A percentile compares a stretch with the other conserved stretches of the same genome.
These are phyloP conservation scores for Digitonthophagus gazella DNA, from an alignment of 2,888 invertebrate species.

Conservation along the genomic window DNA sequence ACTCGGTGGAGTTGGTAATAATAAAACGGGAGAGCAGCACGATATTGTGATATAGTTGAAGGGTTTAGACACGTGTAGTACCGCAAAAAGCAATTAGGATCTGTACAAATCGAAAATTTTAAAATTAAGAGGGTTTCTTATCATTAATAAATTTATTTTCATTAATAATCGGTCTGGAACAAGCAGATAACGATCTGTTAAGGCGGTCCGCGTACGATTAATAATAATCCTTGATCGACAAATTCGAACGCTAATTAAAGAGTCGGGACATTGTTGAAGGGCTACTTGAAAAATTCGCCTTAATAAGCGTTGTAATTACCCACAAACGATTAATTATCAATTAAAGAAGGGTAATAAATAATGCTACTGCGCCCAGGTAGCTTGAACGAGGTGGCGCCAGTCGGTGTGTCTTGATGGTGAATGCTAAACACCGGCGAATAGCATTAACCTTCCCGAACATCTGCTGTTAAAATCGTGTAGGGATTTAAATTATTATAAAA, in stretches of 20 bases:
- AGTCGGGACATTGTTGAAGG: background rate
- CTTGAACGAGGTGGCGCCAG: slow-evolving; percentile 36
- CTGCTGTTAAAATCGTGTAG: background rate
- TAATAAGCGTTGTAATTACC: slow-evolving; percentile 41
- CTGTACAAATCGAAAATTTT: too few species aligned
- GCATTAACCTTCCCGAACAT: slow-evolving; percentile 17
- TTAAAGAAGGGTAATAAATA: slow-evolving; percentile 46
- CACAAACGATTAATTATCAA: slow-evolving; percentile 47
- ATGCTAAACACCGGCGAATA: slow-evolving; percentile 21
- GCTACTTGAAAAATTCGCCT: slow-evolving; percentile 20
- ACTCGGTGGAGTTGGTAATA: background rate
- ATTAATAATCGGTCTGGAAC: background rate
- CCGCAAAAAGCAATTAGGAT: too few species aligned
- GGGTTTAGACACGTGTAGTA: background rate
- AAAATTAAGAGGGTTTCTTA: too few species aligned
- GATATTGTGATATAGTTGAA: background rate
- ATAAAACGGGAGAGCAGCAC: background rate
- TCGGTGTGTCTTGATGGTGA: slow-evolving; percentile 22
- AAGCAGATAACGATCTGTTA: background rate
- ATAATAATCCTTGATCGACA: slow-evolving; percentile 8
- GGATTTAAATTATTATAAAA: background rate
- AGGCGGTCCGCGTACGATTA: slow-evolving; percentile 6
- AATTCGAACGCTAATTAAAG: slow-evolving; percentile 12
- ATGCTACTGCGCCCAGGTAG: slow-evolving; percentile 26
- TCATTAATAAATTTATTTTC: slow-evolving; percentile 15